Conservation (phyloP, 2,113 vertebrate species). For the Brachionichthys hirsutus region DNA sequence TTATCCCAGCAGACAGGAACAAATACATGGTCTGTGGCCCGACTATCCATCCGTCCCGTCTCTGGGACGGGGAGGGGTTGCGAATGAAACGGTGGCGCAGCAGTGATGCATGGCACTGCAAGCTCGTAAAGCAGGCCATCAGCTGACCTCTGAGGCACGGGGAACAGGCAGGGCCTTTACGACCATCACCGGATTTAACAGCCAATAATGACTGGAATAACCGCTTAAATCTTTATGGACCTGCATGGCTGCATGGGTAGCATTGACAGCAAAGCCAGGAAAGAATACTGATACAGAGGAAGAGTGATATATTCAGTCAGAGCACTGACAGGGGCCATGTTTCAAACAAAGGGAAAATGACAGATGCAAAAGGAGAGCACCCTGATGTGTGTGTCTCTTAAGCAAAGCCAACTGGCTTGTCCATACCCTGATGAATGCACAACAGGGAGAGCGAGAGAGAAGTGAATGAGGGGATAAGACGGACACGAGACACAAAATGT, state of each 20-base stretch:
- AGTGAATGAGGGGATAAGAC: conserved; percentile 16
- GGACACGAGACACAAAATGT: no score
- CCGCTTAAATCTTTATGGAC: conserved; percentile 79
- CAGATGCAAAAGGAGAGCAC: conserved; percentile 62
- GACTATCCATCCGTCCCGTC: conserved; percentile 77
- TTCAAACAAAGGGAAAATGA: conserved; percentile 73
- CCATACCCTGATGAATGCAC: conserved; percentile 66
- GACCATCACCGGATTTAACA: conserved; percentile 86
- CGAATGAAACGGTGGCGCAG: conserved; percentile 55
- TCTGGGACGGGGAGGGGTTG: conserved; percentile 30
- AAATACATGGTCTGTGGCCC: conserved; percentile 84
- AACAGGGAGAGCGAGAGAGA: conserved; percentile 45
- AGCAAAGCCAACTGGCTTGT: conserved; percentile 70
- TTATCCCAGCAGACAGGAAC: conserved; percentile 82
- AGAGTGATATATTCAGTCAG: conserved; percentile 74
- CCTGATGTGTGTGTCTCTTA: conserved; percentile 72
- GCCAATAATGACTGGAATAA: conserved; percentile 83
- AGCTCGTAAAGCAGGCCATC: conserved; percentile 89
- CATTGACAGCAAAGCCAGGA: conserved; percentile 54
- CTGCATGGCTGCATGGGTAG: conserved; percentile 57
- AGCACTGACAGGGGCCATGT: conserved; percentile 75
- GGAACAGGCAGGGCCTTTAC: conserved; percentile 83
- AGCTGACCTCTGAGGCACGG: conserved; percentile 84
- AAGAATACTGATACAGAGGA: not conserved
- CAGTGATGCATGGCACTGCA: conserved; percentile 84